Base-by-base conservation (phyloP, 2,113 vertebrate species). In the Ellobius talpinus region DNA sequence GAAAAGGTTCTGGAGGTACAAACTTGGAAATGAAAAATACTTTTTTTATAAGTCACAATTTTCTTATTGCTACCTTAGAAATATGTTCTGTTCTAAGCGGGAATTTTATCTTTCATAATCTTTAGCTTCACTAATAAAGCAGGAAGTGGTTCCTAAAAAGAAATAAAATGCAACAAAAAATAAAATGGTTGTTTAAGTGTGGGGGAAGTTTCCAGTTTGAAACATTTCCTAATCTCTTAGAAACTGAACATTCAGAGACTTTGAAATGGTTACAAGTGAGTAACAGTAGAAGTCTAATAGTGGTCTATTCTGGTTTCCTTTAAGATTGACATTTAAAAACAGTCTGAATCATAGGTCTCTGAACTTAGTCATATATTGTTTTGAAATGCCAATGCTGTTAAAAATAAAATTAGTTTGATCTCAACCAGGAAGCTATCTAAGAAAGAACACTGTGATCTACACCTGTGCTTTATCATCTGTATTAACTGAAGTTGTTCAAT, bases 311-410 rank as follows among this genome's bases (percentile, higher is more conserved):
- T 23, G 91, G 65, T 76, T 96, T 96, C 50, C 72, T 77, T 94
- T 85, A 95, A 90, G 65, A 93, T 0, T 95, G 96, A 90, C 92
- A 96, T 89, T 93, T 87, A 93, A 97, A 98, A 96, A 72, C 45
- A 39, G 55, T 45, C 36, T 88, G 36, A 96, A 94, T 78, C 52
- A 97, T 39, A 90, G 36, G 85, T 95, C 93, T 90, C 55, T 73
- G 61, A 95, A 90, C 52, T 89, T 94, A 97, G 88, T 95, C 94
- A 93, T 76, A 93, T 61, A 97, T 89, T 96, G 90, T 95, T 90
- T 97, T 88, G 42, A 97, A 97, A 95, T 97, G 92, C 85, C 95
- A 97, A 79, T 47, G 58, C 42, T 88, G 39, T 89, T 96, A 81
- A 97, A 95, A 96, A 89, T 73, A 29, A 36, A 91, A 96, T 94